Conservation (phyloP, 2,888 invertebrate species). For the Acronicta aceris region DNA sequence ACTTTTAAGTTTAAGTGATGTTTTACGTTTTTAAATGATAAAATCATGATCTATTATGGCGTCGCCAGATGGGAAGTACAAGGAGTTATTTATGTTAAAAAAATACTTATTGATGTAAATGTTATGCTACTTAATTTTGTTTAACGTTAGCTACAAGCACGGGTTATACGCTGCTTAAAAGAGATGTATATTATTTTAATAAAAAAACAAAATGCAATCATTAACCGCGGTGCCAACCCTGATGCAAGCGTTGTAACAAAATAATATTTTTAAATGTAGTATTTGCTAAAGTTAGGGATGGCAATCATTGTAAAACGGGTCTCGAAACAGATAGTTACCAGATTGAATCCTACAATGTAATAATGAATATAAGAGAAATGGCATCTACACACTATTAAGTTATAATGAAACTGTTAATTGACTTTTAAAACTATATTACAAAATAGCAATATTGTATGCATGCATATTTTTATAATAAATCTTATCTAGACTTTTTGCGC, state of each 20-base stretch:
- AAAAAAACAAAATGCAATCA: constrained; percentile 48
- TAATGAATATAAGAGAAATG: constrained; percentile 61
- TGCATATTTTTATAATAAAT: constrained; percentile 39
- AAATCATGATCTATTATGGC: constrained; percentile 73
- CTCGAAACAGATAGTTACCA: constrained; percentile 87
- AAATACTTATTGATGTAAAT: constrained; percentile 66
- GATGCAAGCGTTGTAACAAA: constrained; percentile 29
- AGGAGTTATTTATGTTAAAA: constrained; percentile 76
- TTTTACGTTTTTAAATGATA: constrained; percentile 72
- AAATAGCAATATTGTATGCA: constrained; percentile 8
- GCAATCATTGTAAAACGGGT: constrained; percentile 80
- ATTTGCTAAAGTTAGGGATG: constrained; percentile 63
- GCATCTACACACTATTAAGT: constrained; percentile 61
- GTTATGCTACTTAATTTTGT: constrained; percentile 75
- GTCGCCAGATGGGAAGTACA: constrained; percentile 72
- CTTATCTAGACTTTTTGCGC: constrained; percentile 12
- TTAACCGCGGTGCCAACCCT: constrained; percentile 68
- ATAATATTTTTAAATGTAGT: constrained; percentile 51
- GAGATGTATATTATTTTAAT: constrained; percentile 64
- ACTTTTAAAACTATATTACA: constrained; percentile 14
- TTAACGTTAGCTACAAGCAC: constrained; percentile 74
- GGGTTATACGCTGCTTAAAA: constrained; percentile 79
- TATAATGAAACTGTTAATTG: neutral
- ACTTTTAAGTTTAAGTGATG: constrained; percentile 68
- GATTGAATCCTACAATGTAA: constrained; percentile 78